Percentiles rank a stretch among this genome's conserved stretches.
Evolutionary conservation across 2,113 vertebrate species (phyloP).

Genomic region (Serinus canaria): DNA sequence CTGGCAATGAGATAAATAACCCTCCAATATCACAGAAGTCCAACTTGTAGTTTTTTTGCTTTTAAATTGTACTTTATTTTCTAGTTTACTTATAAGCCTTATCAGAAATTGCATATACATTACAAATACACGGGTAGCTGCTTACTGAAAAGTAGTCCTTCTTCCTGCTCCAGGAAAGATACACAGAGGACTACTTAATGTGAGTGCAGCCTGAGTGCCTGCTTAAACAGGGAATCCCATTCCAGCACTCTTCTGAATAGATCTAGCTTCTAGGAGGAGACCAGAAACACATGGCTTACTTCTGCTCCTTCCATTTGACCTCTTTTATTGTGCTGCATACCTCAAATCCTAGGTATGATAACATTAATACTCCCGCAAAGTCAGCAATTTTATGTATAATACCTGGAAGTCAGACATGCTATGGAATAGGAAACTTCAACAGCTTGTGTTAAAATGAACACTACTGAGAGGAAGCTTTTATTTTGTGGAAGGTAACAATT

Average conservation of each 20-base stretch:
- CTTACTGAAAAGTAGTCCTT: background rate
- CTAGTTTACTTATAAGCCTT: background rate
- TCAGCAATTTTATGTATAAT: slow-evolving; percentile 37
- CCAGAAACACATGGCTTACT: background rate
- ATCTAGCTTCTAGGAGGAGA: background rate
- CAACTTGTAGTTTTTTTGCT: background rate
- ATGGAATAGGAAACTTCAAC: slow-evolving; percentile 33
- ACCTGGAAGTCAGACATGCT: slow-evolving; percentile 31
- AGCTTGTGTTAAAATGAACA: background rate
- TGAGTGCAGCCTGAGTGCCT: background rate
- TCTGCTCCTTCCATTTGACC: background rate
- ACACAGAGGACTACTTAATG: fast-evolving
- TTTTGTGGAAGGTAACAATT: background rate
- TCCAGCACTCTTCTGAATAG: background rate
- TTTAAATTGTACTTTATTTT: background rate
- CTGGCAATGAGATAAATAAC: background rate
- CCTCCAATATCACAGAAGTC: background rate
- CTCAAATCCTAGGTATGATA: background rate
- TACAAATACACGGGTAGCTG: background rate
- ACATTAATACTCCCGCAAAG: slow-evolving; percentile 1
- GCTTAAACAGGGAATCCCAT: background rate
- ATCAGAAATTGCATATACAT: background rate
- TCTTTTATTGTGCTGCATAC: background rate
- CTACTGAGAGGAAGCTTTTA: slow-evolving; percentile 10
- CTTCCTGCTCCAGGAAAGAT: background rate